These are phyloP conservation scores for Lasioglossum malachurum DNA, from an alignment of 2,888 invertebrate genomes.

Conservation along the genomic window DNA sequence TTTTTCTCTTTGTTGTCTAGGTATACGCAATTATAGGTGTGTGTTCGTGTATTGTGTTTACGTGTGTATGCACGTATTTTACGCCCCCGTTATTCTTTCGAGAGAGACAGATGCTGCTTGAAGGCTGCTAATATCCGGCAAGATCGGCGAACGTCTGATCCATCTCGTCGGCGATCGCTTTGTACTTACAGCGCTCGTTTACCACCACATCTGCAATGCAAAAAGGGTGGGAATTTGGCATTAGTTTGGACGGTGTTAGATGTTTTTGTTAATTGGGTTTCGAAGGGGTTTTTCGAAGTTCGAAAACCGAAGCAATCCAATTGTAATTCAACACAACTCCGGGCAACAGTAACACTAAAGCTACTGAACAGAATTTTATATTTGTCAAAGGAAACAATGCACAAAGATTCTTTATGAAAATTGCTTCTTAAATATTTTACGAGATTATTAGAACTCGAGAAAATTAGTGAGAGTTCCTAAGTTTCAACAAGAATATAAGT, in stretches of 20 bases:
- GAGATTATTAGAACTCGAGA: background rate
- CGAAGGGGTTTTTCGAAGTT: background rate
- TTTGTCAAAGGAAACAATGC: background rate
- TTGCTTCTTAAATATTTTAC: background rate
- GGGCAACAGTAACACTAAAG: too few relatives aligned
- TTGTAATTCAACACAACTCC: too few relatives aligned
- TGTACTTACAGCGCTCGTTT: constrained; percentile 98
- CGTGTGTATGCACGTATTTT: constrained; percentile 24
- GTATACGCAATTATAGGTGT: constrained; percentile 41
- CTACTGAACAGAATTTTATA: too few relatives aligned
- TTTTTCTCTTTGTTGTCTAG: constrained; percentile 27
- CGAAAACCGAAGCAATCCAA: too few relatives aligned
- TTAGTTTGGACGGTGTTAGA: constrained; percentile 70
- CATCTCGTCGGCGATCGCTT: constrained; percentile 98
- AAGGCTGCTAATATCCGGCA: constrained; percentile 91
- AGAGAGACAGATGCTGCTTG: constrained; percentile 49
- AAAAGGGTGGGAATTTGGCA: constrained; percentile 72
- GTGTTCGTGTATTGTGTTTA: background rate
- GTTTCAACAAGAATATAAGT: background rate
- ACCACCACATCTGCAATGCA: constrained; percentile 92
- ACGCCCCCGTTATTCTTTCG: constrained; percentile 5
- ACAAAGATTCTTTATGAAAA: background rate
- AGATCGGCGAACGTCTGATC: constrained; percentile 98
- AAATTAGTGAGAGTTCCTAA: background rate
- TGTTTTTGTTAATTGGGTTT: constrained; percentile 41